Base-by-base conservation (phyloP, 1,140 invertebrate genomes). In the Bombus affinis region DNA sequence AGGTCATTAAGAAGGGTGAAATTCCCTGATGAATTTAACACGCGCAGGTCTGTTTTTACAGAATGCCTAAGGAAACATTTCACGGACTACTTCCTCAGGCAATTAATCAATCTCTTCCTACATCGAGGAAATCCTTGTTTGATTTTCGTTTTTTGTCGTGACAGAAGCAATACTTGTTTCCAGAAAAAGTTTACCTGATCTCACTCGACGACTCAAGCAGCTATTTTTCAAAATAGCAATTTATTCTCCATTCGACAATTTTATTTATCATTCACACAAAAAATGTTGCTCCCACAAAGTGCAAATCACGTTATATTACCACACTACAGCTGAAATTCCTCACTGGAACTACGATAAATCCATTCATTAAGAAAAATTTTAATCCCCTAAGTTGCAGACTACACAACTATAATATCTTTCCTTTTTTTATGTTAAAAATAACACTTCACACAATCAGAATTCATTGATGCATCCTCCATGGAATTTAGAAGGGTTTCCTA, bases 101-200 rank as follows among this genome's bases (percentile, higher is more conserved):
- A 80, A 92, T 92, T 91, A 92, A 91, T 92, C 92, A 92, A 84
- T 88, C 85, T 89, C 39, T 81, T 83, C 73, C 75, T 35, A 39
- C 80, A 65, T 66, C 35, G 53, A 79, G 71, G 68, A 81, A 72
- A 81, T 81, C 72, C 70, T 81, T 62, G 71, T 81, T 84, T 85
- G 59, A 85, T 83, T 22, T 79, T 59, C 62, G 37, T 57, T 70
- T 81, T 73, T 78, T 88, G 3, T 37, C 9, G 3, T 44, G 53
- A 15, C 39, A 39, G 62, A 35, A 65, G 47, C 57, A 59, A 80
- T 59, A 74, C 37, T 59, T 74, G 35, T 37, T 39, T 1, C 9
- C 12, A 18, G 10, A 42, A 71, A 74, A 66, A 1, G 1, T 65
- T 18, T n/a, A 71, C 10, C 4, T 9, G 18, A 3, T 4, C 35